Evolutionary conservation across 2,888 invertebrate species (phyloP).

Genomic region (Lasioglossum calceatum): DNA sequence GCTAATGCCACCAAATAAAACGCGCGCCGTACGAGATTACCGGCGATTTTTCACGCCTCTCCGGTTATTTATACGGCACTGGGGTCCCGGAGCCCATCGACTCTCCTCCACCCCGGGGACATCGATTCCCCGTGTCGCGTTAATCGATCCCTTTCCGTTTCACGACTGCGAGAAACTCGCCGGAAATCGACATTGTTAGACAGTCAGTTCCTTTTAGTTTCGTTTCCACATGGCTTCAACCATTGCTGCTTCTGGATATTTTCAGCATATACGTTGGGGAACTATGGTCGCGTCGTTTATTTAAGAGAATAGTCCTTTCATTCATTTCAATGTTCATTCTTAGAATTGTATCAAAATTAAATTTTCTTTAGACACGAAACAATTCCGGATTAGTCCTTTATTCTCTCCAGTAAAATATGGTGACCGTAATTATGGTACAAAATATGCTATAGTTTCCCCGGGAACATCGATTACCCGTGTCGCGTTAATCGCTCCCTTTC

Average conservation of each 20-base stretch:
- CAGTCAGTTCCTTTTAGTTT: not conserved
- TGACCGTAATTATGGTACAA: not conserved
- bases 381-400: too few relatives aligned
- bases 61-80: constrained; percentile 49
- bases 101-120: not conserved
- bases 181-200: not conserved
- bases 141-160: constrained; percentile 21
- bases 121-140: constrained; percentile 14
- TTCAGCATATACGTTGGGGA: not conserved
- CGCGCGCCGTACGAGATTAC: constrained; percentile 50
- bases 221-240: not conserved
- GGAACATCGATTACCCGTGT: not conserved
- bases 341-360: too few relatives aligned
- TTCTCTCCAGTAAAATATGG: too few relatives aligned
- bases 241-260: not conserved
- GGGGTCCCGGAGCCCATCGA: not conserved
- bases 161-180: not conserved
- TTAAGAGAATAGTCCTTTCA: not conserved
- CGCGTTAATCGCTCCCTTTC: not conserved
- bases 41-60: constrained; percentile 54
- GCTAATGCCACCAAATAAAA: constrained; percentile 60
- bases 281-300: not conserved
- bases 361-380: too few relatives aligned
- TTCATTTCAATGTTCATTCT: not conserved
- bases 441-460: not conserved